phyloP scores from a whole-genome alignment of 2,797 vertebrate genomes.

The Phylloscopus collybita region DNA sequence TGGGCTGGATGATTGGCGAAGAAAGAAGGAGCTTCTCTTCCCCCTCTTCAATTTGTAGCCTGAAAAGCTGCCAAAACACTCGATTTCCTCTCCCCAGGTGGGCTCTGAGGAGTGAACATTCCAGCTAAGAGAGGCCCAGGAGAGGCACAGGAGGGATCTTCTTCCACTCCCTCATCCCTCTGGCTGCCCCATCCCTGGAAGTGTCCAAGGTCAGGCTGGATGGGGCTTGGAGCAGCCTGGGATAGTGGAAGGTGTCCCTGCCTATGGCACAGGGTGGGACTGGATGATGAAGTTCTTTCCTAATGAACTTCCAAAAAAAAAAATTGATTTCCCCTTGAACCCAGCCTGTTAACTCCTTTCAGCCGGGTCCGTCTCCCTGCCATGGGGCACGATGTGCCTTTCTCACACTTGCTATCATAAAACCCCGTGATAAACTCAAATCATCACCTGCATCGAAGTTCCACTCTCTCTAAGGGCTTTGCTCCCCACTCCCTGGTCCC shows the following conservation, averaged over 20 bases:
- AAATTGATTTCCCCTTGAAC: not conserved
- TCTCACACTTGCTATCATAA: not conserved
- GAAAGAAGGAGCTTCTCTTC: slow-evolving; percentile 40
- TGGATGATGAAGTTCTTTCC: not conserved
- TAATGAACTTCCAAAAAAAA: not conserved
- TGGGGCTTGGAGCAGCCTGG: accelerated
- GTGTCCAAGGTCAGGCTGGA: not conserved
- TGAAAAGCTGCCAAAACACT: slow-evolving; percentile 57
- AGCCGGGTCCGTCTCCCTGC: not conserved
- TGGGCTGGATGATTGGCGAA: slow-evolving; percentile 66
- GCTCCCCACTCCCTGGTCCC: not conserved
- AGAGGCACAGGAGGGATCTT: not conserved
- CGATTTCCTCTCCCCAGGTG: not conserved
- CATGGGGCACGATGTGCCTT: not conserved
- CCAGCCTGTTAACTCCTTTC: not conserved
- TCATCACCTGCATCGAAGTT: not conserved
- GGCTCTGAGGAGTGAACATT: not conserved
- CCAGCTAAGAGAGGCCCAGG: accelerated
- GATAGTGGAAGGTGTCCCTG: not conserved
- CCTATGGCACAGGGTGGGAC: not conserved
- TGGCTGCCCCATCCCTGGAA: not conserved
- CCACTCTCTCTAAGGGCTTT: not conserved
- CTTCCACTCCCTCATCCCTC: accelerated
- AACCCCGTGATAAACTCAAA: not conserved
- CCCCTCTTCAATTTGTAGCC: slow-evolving; percentile 51